Evolutionary conservation across 1,140 invertebrate genomes (phyloP).

Genomic region (Muscidifurax raptorellus): DNA sequence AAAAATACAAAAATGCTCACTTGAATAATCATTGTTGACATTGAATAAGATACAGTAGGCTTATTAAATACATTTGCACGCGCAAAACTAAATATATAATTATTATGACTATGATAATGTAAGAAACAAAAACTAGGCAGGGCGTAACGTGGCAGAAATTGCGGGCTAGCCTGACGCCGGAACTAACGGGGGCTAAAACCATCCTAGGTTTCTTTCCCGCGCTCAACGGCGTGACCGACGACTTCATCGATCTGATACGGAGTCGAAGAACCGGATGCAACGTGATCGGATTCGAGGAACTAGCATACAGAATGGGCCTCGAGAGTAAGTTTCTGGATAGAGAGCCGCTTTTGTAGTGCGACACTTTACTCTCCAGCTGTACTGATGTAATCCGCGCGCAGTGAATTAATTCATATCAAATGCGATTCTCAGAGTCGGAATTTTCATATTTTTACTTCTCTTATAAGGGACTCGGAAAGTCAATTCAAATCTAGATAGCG

Average conservation of each 20-base stretch:
- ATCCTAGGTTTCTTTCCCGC: conserved; percentile 86
- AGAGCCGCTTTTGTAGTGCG: too few species aligned
- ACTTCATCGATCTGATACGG: conserved; percentile 83
- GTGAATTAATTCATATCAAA: too few species aligned
- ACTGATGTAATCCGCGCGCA: too few species aligned
- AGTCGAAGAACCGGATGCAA: conserved; percentile 71
- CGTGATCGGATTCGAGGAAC: conserved; percentile 80
- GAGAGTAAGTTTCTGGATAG: conserved; percentile 79
- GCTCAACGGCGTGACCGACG: conserved; percentile 85
- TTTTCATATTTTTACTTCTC: conserved; percentile 28
- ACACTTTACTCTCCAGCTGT: too few species aligned
- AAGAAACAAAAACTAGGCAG: conserved; percentile 76
- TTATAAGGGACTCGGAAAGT: too few species aligned
- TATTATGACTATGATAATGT: conserved; percentile 32
- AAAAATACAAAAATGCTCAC: too few species aligned
- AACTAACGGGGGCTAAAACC: conserved; percentile 85
- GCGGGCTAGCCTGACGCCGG: conserved; percentile 83
- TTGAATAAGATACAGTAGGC: too few species aligned
- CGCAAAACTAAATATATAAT: not conserved
- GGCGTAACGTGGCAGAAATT: conserved; percentile 88
- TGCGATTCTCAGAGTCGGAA: too few species aligned
- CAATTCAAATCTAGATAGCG: too few species aligned
- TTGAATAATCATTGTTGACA: too few species aligned
- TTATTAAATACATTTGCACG: too few species aligned
- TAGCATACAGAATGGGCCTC: conserved; percentile 85